phyloP scores from a whole-genome alignment of 2,888 invertebrate species.

The Leucania comma region DNA sequence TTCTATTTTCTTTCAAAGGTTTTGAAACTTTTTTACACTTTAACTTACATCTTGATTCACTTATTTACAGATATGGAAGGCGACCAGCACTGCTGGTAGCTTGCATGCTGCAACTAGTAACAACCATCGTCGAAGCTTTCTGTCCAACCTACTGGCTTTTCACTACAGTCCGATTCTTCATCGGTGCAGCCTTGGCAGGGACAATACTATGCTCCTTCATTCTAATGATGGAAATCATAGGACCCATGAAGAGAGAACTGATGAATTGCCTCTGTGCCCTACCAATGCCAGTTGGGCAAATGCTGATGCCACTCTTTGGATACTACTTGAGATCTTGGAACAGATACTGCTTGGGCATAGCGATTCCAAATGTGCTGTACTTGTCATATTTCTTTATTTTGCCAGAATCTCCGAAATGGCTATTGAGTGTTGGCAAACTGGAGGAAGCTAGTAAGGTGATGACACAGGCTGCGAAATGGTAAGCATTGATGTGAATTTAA shows the following conservation, averaged over 20 bases:
- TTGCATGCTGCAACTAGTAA: constrained; percentile 92
- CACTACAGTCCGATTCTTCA: constrained; percentile 91
- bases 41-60: too few relatives aligned
- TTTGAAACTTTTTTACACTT: too few relatives aligned
- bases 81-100: constrained; percentile 91
- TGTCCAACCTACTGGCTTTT: constrained; percentile 90
- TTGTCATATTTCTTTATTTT: constrained; percentile 92
- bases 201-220: constrained; percentile 93
- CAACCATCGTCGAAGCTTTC: constrained; percentile 91
- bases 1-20: too few relatives aligned
- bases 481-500: constrained; percentile 34
- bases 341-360: constrained; percentile 90
- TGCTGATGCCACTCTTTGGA: constrained; percentile 90
- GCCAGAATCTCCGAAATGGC: constrained; percentile 95
- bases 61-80: constrained; percentile 91
- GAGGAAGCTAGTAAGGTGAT: constrained; percentile 91
- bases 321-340: constrained; percentile 92
- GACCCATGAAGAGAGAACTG: constrained; percentile 84
- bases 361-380: constrained; percentile 89
- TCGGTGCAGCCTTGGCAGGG: constrained; percentile 93
- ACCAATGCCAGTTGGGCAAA: constrained; percentile 91
- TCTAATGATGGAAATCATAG: constrained; percentile 91
- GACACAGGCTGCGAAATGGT: constrained; percentile 90
- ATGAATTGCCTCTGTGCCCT: constrained; percentile 90
- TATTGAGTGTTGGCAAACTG: constrained; percentile 92